Base-by-base conservation (phyloP, 2,888 invertebrate species). In the Portevinia maculata region DNA sequence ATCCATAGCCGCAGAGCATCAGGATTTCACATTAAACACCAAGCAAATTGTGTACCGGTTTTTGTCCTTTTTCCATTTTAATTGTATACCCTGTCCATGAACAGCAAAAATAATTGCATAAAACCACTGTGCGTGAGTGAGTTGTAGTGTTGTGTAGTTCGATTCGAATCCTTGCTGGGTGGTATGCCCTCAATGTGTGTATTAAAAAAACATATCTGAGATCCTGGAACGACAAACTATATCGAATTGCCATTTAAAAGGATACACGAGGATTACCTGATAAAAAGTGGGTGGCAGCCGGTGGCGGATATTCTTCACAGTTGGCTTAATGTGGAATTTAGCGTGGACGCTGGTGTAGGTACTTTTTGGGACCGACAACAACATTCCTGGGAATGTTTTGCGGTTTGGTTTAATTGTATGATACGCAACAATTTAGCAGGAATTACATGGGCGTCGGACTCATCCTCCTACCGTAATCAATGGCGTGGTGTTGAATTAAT, bases 401-500 rank as follows among this genome's bases (percentile, higher is more conserved):
- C 67, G 83, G 83, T 83, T 71, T 83, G 76, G 76, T 71, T 83
- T 83, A 83, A 83, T 83, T 83, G 71, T 76, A 83, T 83, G 76
- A 71, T 83, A 83, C 83, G 83, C 83, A 83, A 83, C 83, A 83
- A 83, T 83, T 83, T 83, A 83, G 76, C 50, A 19, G 21, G 71
- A 76, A 71, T 76, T 76, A 83, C 81, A 76, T 39, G 37, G 30
- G 52, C 44, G 57, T 57, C 21, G 8, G 28, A 17, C 21, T 34
- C 50, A 13, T 44, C 19, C 34, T 19, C 46, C 64, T 15, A 7
- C 48, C 71, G 28, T 39, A 70, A 81, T 75, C 76, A 78, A 78
- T 78, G 78, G 78, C 71, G 67, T 69, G 76, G 76, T 83, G 76
- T 73, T 83, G 67, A 83, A 83, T 83, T 83, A 83, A 83, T 83